Base-by-base conservation (phyloP, 2,113 vertebrate genomes). In the Pristiophorus japonicus region DNA sequence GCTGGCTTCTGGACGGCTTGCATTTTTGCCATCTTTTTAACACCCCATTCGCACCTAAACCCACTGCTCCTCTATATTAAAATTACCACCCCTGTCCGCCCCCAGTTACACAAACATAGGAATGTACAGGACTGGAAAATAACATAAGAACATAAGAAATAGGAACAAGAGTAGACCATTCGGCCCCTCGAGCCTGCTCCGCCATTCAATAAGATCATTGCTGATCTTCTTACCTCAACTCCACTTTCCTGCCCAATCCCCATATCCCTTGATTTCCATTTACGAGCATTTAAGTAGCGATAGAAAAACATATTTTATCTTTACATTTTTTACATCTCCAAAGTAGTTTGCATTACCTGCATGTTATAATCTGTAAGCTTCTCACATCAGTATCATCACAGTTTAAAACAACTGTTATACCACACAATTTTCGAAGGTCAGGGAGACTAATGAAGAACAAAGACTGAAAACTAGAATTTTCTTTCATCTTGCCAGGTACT, bases 381-480 rank as follows among this genome's bases (percentile, higher is more conserved):
- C 98, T 97, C 38, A 95, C 95, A 45, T 98, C 98, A 45, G 96
- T 59, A 51, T 97, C 97, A 4, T 65, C 96, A 94, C 96, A 95
- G 90, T 95, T 96, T 95, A 98, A 55, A 3, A 94, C 97, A 96
- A 98, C 42, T 12, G 96, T 97, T 75, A 97, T 67, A 16, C 97
- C 96, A 95, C 97, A 97, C 84, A 99, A 97, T n/a, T 96, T 97
- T 65, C 96, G 96, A 95, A 98, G 96, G 0, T 98, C 98, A 0
- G 98, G 98, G 20, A 98, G 96, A 8, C 84, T 38, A 38, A 97
- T 94, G 95, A 99, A 98, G 96, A 98, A 98, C 96, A 99, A 95
- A 7, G 97, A 97, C 95, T 97, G 97, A 38, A 96, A 96, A 14
- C 84, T 96, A 59, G 66, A 70, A 96, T 97, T 97, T 62, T 55